Evolutionary conservation across 2,888 invertebrate genomes (phyloP).

Genomic region (Mythimna ferrago): DNA sequence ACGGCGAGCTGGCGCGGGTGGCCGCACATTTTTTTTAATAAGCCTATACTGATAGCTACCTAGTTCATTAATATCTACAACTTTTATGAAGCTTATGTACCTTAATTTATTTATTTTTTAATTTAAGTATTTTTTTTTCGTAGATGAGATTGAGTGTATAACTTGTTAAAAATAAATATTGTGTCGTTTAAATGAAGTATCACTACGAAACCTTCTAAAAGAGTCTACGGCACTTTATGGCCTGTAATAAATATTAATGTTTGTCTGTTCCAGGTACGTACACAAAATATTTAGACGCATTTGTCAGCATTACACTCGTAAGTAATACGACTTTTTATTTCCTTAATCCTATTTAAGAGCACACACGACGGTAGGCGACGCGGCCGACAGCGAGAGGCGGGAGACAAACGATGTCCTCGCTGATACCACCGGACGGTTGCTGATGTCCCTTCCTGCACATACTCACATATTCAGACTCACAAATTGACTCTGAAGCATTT

Average conservation of each 20-base stretch:
- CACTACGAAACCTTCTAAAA: background rate
- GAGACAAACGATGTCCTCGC: conserved; percentile 63
- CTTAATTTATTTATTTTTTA: too few relatives aligned
- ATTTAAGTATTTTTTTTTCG: too few relatives aligned
- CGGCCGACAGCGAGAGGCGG: conserved; percentile 25
- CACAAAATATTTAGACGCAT: conserved; percentile 35
- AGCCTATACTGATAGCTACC: too few relatives aligned
- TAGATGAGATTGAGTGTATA: background rate
- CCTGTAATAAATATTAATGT: conserved; percentile 54
- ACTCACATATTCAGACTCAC: conserved; percentile 5
- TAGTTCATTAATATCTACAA: background rate
- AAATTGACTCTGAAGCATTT: background rate
- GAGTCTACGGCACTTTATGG: conserved; percentile 6
- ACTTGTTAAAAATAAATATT: background rate
- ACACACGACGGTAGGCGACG: conserved; percentile 43
- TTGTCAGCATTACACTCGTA: conserved; percentile 53
- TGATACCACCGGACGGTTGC: conserved; percentile 51
- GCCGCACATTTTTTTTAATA: conserved; percentile 50
- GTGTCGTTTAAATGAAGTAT: background rate
- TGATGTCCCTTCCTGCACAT: conserved; percentile 44
- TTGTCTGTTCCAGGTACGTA: conserved; percentile 70
- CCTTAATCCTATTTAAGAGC: conserved; percentile 62
- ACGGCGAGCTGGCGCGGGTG: conserved; percentile 51
- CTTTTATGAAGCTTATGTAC: background rate
- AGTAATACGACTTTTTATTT: conserved; percentile 62